Evolutionary conservation across 2,888 invertebrate genomes (phyloP), one percentile per base, ranked within the genome.

Genomic region (Hypercompe scribonia): DNA sequence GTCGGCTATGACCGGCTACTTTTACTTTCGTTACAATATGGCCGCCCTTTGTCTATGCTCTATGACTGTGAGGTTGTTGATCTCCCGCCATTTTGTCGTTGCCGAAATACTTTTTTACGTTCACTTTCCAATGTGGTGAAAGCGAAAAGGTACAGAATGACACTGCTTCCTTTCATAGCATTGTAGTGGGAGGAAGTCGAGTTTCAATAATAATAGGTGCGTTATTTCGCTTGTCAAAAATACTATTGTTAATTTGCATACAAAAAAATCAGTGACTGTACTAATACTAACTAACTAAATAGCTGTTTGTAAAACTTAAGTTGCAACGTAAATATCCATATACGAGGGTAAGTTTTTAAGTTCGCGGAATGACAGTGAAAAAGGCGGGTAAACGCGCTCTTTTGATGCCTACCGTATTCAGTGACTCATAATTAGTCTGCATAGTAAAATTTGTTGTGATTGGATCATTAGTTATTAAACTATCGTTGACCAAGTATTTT

Each of bases 81-180:
- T 90, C 95, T 90, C 87, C 78, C 91, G 91, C 90, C 93, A 91
- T 93, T 92, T 91, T 90, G 92, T 85, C 85, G 93, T 92, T 95
- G 94, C 94, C 95, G 94, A 95, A 95, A 94, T 95, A 90, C 90
- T 90, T 93, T 95, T 95, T 95, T 95, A 95, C 95, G 93, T 93
- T 95, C 93, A 95, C 95, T 95, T 95, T 95, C 95, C 95, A 95
- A 95, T 94, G 93, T 85, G 92, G 95, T 95, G 95, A 95, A 95
- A 95, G 95, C 94, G 95, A 94, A 94, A 94, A 94, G 90, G 93
- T 93, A 92, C 93, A 86, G 91, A 95, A 94, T 94, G 94, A 94
- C 94, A 94, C 90, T 93, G 93, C 89, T 93, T 95, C 95, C 94
- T 94, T 95, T 95, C 93, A 92, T 90, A 91, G 88, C 89, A 92